Conservation (phyloP, 2,888 invertebrate species). For the Cosmorhoe ocellata region DNA sequence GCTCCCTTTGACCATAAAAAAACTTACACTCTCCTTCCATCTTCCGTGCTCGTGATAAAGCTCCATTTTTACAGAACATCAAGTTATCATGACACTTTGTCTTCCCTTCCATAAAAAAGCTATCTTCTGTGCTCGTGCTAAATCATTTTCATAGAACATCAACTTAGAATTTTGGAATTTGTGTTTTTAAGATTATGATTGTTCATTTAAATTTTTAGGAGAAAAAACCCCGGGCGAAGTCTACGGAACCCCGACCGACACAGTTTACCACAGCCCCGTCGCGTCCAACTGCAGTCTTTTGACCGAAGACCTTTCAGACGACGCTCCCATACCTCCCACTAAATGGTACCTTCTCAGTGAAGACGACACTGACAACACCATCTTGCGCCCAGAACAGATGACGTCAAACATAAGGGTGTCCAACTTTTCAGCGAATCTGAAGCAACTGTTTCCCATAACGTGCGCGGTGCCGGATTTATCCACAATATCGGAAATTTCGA, state of each 20-base stretch:
- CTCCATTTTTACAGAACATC: no score
- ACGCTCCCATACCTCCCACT: conserved; percentile 30
- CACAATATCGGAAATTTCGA: conserved; percentile 68
- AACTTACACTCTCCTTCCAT: no score
- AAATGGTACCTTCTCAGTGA: conserved; percentile 70
- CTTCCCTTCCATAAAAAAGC: no score
- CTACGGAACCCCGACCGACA: conserved; percentile 32
- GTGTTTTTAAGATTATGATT: no score
- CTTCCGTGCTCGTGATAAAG: no score
- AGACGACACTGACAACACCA: conserved; percentile 53
- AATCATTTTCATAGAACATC: no score
- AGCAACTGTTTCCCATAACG: conserved; percentile 62
- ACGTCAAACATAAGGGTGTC: conserved; percentile 9
- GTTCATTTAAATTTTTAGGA: conserved; percentile 21
- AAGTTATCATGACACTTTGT: no score
- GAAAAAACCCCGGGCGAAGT: conserved; percentile 24
- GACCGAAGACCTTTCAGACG: conserved; percentile 68
- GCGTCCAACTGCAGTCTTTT: conserved; percentile 52
- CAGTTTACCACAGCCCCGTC: conserved; percentile 40
- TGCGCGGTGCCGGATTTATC: conserved; percentile 70
- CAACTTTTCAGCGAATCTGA: conserved; percentile 46
- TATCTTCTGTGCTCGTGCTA: no score
- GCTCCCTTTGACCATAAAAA: no score
- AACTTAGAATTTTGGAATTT: no score
- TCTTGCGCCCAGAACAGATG: conserved; percentile 6